phyloP scores from a whole-genome alignment of 1,140 invertebrate genomes.

The Potamilus streckersoni region DNA sequence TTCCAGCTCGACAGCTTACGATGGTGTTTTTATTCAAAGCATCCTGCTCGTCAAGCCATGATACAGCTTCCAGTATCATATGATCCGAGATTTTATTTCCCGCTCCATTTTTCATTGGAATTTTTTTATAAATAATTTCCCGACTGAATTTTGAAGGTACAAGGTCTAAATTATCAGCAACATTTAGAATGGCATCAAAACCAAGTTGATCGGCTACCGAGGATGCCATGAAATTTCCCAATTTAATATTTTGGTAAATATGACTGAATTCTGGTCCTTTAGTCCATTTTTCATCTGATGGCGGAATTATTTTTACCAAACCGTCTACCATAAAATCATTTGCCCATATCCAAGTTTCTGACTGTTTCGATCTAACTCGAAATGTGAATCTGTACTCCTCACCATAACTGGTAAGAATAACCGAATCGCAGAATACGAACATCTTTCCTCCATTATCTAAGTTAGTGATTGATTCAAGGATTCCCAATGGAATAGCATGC shows the following conservation, averaged over 20 bases:
- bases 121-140: conserved; percentile 32
- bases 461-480: background rate
- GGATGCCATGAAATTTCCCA: conserved; percentile 46
- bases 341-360: conserved; percentile 22
- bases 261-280: conserved; percentile 21
- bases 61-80: no score
- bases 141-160: conserved; percentile 15
- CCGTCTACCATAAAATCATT: conserved; percentile 20
- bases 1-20: conserved; percentile 23
- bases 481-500: conserved; percentile 21
- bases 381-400: conserved; percentile 25
- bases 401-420: conserved; percentile 28
- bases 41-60: no score
- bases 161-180: conserved; percentile 33
- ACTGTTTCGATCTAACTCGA: background rate
- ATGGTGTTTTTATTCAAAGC: background rate
- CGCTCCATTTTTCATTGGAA: conserved; percentile 11
- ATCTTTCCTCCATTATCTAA: background rate
- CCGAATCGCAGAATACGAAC: conserved; percentile 21
- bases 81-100: background rate
- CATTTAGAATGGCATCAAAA: conserved; percentile 36
- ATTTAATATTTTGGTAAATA: conserved; percentile 5
- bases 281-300: conserved; percentile 23
- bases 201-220: conserved; percentile 28
- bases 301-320: conserved; percentile 17